A percentile compares a stretch with the other conserved stretches of the same genome.
phyloP scores from a whole-genome alignment of 2,113 vertebrate species.

The Cololabis saira region DNA sequence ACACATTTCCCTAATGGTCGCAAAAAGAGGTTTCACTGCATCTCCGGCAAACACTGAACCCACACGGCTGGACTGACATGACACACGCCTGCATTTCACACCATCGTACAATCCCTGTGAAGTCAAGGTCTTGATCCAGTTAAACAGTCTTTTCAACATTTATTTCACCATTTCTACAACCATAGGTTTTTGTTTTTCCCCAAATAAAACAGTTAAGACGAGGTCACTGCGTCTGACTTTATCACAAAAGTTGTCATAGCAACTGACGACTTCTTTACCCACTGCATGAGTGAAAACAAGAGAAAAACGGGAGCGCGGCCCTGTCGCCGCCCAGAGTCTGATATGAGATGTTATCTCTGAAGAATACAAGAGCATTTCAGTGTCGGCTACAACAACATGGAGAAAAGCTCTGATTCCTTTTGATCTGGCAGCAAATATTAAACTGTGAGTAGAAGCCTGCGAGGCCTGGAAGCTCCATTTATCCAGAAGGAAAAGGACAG shows the following conservation, averaged over 20 bases:
- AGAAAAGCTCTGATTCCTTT: neutral
- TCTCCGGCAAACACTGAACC: neutral
- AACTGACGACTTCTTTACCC: conserved; percentile 37
- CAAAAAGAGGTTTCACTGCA: too few species aligned
- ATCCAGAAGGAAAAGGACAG: neutral
- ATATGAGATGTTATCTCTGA: neutral
- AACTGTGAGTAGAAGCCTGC: too few species aligned
- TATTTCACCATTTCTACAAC: neutral
- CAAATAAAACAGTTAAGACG: conserved; percentile 1
- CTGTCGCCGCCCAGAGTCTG: neutral
- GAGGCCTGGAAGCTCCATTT: too few species aligned
- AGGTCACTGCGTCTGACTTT: conserved; percentile 28
- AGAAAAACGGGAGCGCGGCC: conserved; percentile 8
- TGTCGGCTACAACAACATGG: neutral
- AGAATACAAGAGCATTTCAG: neutral
- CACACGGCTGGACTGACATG: neutral
- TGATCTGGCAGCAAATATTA: conserved; percentile 2
- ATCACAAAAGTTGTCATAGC: conserved; percentile 42
- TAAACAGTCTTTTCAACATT: conserved; percentile 30
- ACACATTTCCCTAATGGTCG: too few species aligned
- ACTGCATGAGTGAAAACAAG: conserved; percentile 27
- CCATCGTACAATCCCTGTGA: conserved; percentile 2
- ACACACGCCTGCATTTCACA: conserved; percentile 2
- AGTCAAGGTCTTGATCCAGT: conserved; percentile 4
- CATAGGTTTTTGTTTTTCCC: conserved; percentile 15